phyloP scores from a whole-genome alignment of 2,797 vertebrate genomes.

The Acestrorhynchus altus region DNA sequence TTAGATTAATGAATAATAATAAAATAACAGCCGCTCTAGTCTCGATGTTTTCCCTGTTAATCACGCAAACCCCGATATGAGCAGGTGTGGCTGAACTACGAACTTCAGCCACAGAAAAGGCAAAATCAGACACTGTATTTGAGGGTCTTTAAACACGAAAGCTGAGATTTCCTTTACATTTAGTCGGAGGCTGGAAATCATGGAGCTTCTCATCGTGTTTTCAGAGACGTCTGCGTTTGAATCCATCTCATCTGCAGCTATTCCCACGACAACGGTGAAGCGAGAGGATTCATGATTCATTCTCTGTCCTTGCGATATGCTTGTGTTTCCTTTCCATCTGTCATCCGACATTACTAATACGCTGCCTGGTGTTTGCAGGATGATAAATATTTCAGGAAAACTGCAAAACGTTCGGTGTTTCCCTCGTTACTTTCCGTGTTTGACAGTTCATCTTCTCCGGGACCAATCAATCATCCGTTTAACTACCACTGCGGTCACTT shows the following conservation, averaged over 20 bases:
- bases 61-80: too few relatives aligned
- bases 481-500: not conserved
- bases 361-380: not conserved
- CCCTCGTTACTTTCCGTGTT: not conserved
- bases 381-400: not conserved
- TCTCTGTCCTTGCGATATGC: not conserved
- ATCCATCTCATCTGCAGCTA: not conserved
- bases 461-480: not conserved
- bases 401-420: not conserved
- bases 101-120: too few relatives aligned
- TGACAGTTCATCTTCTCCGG: not conserved
- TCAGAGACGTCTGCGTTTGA: not conserved
- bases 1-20: too few relatives aligned
- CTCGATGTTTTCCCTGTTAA: too few relatives aligned
- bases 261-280: not conserved
- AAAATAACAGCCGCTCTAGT: too few relatives aligned
- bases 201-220: not conserved
- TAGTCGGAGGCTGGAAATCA: not conserved
- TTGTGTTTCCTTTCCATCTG: not conserved
- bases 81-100: too few relatives aligned
- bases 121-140: too few relatives aligned
- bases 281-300: conserved; percentile 4
- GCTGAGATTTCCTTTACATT: too few relatives aligned
- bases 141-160: too few relatives aligned
- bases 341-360: conserved; percentile 1